Evolutionary conservation across 2,797 vertebrate species (phyloP), one percentile per base, ranked within the genome.

Genomic region (Hippoglossus hippoglossus): DNA sequence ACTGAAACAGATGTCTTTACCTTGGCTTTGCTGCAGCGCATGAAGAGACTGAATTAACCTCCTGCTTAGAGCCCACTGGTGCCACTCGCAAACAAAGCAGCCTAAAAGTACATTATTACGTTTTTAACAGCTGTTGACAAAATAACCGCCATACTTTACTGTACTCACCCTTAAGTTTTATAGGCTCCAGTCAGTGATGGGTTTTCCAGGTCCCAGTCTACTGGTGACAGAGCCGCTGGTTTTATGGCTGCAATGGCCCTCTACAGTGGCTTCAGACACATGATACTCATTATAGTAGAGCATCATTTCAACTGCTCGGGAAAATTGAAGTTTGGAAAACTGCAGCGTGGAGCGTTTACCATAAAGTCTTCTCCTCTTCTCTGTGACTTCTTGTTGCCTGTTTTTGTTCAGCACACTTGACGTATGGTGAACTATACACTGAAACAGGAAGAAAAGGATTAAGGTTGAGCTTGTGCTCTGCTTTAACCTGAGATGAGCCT

Each of bases 121-220:
- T 18, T 3, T 1, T 5, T 66, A 79, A 28, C 22, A 67, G 18
- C 34, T 41, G 15, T 50, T 73, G 34, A 61, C n/a, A 36, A 59
- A 73, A 44, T 8, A 36, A 16, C 31, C 24, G 28, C 9, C 55
- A 21, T 18, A 46, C 16, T 46, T 46, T 46, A 16, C 18, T 46
- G 44, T 46, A 46, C 44, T 46, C 44, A 46, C 44, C 44, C 44
- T 46, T 19, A 19, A 67, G 46, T 77, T 82, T 85, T 80, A 79
- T 46, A 75, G 81, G 85, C 87, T 86, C 47, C 52, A 73, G 56
- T 67, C 77, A 53, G 54, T 75, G 77, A 90, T 92, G 87, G 39
- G 31, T 89, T 92, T 85, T 75, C 68, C 91, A 90, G 85, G 71
- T 89, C 81, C 72, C 47, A 57, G 74, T 81, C 63, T 75, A 62